Evolutionary conservation across 2,888 invertebrate species (phyloP), one percentile per base, ranked within the genome.

Genomic region (Selenia dentaria): DNA sequence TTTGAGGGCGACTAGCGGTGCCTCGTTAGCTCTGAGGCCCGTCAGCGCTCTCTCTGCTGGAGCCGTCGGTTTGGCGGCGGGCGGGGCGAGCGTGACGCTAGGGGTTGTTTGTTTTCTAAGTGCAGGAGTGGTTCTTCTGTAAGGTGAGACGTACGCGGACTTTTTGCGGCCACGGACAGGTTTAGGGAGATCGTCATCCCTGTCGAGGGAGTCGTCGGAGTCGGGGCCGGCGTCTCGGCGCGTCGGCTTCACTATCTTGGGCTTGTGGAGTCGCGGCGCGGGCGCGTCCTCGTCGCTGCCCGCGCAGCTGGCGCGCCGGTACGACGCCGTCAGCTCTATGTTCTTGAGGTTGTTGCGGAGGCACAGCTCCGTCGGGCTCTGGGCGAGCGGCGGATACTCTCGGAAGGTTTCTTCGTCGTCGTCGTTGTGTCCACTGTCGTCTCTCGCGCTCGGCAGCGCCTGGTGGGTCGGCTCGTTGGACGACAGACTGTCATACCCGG

Each of bases 341-440:
- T 4, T 8, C 22, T 22, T 8, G 20, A 4, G 6, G 20, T 8
- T 22, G 16, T 5, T 16, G 16, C 16, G 3, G 18, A 6, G 1
- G 4, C 18, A n/a, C n/a, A n/a, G 18, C 5, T 18, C 18, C 18
- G 18, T 6, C 5, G n/a, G n/a, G n/a, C n/a, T n/a, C n/a, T n/a
- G n/a, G n/a, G n/a, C n/a, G n/a, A n/a, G n/a, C n/a, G n/a, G n/a
- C n/a, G n/a, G n/a, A n/a, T n/a, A n/a, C n/a, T n/a, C n/a, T n/a
- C n/a, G n/a, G n/a, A n/a, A 18, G 18, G 18, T 18, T 18, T 4
- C 6, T 18, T 18, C 18, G 18, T 94, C 94, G 40, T 94, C 94
- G 48, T 95, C 95, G 62, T 94, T 94, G 38, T 95, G 94, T 1
- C 95, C 94, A 67, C 95, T 95, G 32, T 78, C 80, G 24, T 81